phyloP scores from a whole-genome alignment of 1,140 invertebrate species.

The Argopecten irradians region DNA sequence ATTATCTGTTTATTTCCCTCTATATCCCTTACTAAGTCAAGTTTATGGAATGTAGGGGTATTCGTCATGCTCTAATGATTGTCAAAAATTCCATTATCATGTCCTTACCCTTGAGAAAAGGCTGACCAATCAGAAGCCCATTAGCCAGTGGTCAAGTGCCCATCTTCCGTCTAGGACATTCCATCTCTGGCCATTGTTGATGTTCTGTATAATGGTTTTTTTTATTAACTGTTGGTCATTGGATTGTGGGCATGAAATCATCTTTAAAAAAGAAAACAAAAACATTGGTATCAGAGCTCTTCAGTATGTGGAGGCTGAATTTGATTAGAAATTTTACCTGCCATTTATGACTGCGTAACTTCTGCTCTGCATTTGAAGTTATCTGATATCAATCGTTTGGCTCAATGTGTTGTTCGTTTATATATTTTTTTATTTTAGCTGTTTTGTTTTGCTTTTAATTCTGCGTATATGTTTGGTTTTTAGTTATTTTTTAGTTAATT shows the following conservation, averaged over 20 bases:
- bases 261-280: background rate
- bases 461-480: background rate
- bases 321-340: background rate
- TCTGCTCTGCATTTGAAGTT: background rate
- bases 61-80: background rate
- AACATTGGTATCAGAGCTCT: background rate
- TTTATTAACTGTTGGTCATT: slow-evolving; percentile 16
- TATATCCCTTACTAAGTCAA: background rate
- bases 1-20: background rate
- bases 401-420: background rate
- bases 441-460: background rate
- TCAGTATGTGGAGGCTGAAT: background rate
- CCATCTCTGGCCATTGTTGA: slow-evolving; percentile 20
- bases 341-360: background rate
- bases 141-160: background rate
- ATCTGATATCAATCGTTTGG: background rate
- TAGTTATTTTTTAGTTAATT: background rate
- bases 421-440: background rate
- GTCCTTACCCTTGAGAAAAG: background rate
- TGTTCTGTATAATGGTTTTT: background rate
- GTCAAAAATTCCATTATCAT: background rate
- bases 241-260: slow-evolving; percentile 20
- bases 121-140: background rate
- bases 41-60: background rate
- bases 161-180: slow-evolving; percentile 8